A percentile compares a stretch with the other conserved stretches of the same genome.
phyloP scores from a whole-genome alignment of 2,113 vertebrate species.

The Leuciscus idus region DNA sequence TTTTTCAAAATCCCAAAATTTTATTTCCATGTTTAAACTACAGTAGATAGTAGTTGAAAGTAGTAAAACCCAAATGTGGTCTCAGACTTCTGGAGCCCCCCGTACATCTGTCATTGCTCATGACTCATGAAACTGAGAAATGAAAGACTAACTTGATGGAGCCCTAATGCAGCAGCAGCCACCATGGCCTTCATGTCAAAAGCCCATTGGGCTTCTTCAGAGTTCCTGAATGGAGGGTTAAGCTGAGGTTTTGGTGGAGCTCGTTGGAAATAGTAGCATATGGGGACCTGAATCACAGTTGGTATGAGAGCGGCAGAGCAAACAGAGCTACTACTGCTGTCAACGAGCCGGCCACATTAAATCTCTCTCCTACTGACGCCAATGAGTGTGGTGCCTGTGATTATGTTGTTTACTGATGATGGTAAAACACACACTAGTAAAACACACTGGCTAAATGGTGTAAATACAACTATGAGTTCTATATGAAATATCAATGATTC shows the following conservation, averaged over 20 bases:
- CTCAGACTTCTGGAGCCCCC: conserved; percentile 29
- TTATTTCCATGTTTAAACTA: not conserved
- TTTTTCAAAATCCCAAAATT: not conserved
- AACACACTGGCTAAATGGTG: not conserved
- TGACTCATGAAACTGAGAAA: not conserved
- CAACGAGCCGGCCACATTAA: conserved; percentile 66
- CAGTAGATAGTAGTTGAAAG: not conserved
- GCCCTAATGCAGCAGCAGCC: conserved; percentile 10
- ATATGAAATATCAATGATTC: not conserved
- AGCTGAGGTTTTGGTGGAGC: conserved; percentile 60
- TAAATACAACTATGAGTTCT: not conserved
- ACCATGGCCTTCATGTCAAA: not conserved
- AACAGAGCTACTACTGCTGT: conserved; percentile 73
- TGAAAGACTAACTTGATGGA: not conserved
- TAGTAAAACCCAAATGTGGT: not conserved
- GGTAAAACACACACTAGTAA: not conserved
- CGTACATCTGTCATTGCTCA: conserved; percentile 5
- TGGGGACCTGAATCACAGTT: conserved; percentile 65
- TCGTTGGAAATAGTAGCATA: conserved; percentile 64
- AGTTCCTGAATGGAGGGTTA: conserved; percentile 16
- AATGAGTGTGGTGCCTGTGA: not conserved
- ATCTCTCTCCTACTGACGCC: conserved; percentile 34
- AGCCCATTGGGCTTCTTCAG: not conserved
- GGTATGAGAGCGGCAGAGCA: conserved; percentile 69
- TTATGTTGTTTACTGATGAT: not conserved